Conservation (phyloP, 1,140 invertebrate genomes). For the Euura saliciscinereae region DNA sequence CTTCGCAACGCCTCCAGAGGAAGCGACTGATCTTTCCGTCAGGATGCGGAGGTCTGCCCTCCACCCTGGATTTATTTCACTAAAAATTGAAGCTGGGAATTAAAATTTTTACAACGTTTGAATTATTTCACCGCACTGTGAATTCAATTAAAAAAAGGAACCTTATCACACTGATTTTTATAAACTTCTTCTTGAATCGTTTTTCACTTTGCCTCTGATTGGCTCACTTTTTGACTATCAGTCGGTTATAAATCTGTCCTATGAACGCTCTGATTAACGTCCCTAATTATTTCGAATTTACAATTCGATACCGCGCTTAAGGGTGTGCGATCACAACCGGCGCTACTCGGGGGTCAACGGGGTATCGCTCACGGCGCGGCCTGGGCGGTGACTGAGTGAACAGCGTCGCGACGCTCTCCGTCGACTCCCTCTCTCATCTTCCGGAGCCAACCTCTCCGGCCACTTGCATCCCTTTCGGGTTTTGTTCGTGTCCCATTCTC, state of each 20-base stretch:
- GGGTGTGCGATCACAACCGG: background rate
- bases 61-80: slow-evolving; percentile 27
- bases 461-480: slow-evolving; percentile 25
- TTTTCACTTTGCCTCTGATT: too few species aligned
- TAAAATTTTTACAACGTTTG: too few species aligned
- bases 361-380: slow-evolving; percentile 47
- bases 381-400: slow-evolving; percentile 58
- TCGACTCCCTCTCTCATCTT: slow-evolving; percentile 37
- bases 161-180: too few species aligned
- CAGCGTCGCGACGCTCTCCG: slow-evolving; percentile 51
- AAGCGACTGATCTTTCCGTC: slow-evolving; percentile 24
- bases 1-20: slow-evolving; percentile 72
- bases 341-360: background rate
- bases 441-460: slow-evolving; percentile 14
- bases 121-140: too few species aligned
- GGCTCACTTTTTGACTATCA: too few species aligned
- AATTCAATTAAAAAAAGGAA: too few species aligned
- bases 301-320: background rate
- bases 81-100: background rate
- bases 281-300: too few species aligned
- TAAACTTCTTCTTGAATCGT: too few species aligned
- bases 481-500: too few species aligned
- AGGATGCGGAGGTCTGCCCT: slow-evolving; percentile 19
- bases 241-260: too few species aligned
- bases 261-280: too few species aligned